phyloP scores from a whole-genome alignment of 2,113 vertebrate species.

The Maccullochella peelii region DNA sequence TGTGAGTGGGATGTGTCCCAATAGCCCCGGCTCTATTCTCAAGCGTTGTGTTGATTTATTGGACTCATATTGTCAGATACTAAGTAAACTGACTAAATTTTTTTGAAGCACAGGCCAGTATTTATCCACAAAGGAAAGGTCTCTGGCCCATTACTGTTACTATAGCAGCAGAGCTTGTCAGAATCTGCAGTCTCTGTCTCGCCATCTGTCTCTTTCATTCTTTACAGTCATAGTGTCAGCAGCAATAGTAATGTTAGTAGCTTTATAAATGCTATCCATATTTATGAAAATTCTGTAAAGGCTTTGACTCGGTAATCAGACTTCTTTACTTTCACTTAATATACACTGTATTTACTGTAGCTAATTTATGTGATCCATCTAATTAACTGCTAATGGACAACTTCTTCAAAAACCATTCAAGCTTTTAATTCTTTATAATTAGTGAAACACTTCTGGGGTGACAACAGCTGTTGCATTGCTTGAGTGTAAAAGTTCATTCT shows the following conservation, averaged over 20 bases:
- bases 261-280: not conserved
- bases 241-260: not conserved
- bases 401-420: constrained; percentile 43
- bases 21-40: constrained; percentile 41
- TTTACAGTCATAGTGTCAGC: constrained; percentile 3
- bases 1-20: constrained; percentile 62
- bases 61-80: constrained; percentile 52
- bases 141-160: constrained; percentile 37
- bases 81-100: constrained; percentile 44
- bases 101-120: constrained; percentile 25
- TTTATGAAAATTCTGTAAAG: not conserved
- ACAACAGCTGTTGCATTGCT: not conserved
- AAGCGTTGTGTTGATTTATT: constrained; percentile 60
- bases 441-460: constrained; percentile 6
- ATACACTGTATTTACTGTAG: not conserved
- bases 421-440: constrained; percentile 29
- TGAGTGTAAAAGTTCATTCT: not conserved
- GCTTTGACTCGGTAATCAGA: not conserved
- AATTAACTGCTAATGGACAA: constrained; percentile 28
- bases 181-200: not conserved
- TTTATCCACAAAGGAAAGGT: constrained; percentile 49
- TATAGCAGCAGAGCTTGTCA: constrained; percentile 33
- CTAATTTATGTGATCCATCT: constrained; percentile 23
- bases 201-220: not conserved
- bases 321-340: not conserved